Conservation (phyloP, 2,888 invertebrate species). For the Hydriomena furcata region DNA sequence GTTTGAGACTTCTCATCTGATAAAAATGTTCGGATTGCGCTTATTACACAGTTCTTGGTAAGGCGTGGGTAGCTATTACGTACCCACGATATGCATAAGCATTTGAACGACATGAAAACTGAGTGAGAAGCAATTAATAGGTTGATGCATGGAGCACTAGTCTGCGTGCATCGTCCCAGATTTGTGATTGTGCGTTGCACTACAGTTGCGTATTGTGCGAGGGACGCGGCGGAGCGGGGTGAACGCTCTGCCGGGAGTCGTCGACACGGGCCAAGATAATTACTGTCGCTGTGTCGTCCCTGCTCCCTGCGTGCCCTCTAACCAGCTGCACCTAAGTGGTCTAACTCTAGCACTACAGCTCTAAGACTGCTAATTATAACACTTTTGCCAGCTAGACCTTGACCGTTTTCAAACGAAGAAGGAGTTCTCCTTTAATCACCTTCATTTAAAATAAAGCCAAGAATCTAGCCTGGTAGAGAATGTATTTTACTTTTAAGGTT, state of each 20-base stretch:
- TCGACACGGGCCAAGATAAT: constrained; percentile 78
- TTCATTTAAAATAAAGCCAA: background rate
- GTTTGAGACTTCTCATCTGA: constrained; percentile 27
- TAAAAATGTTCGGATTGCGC: constrained; percentile 28
- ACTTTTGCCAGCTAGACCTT: constrained; percentile 41
- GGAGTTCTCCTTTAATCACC: constrained; percentile 11
- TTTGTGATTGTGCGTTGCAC: constrained; percentile 63
- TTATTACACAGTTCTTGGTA: constrained; percentile 25
- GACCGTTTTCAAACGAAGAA: constrained; percentile 27
- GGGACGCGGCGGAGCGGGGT: constrained; percentile 64
- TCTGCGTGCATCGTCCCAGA: constrained; percentile 53
- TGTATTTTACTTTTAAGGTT: too few relatives aligned
- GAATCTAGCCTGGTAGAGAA: too few relatives aligned
- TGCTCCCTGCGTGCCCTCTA: constrained; percentile 53
- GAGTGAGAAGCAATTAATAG: constrained; percentile 46
- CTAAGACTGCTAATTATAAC: constrained; percentile 53
- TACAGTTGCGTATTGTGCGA: constrained; percentile 73
- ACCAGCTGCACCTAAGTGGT: constrained; percentile 44
- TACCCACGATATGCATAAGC: constrained; percentile 18
- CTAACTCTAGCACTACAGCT: constrained; percentile 37
- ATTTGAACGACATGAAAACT: constrained; percentile 45
- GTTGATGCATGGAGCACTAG: constrained; percentile 40
- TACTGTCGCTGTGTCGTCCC: constrained; percentile 73
- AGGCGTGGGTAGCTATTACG: constrained; percentile 20
- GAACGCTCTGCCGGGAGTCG: constrained; percentile 79